Evolutionary conservation across 2,888 invertebrate species (phyloP), one percentile per base, ranked within the genome.

Genomic region (Cephus nigrinus): DNA sequence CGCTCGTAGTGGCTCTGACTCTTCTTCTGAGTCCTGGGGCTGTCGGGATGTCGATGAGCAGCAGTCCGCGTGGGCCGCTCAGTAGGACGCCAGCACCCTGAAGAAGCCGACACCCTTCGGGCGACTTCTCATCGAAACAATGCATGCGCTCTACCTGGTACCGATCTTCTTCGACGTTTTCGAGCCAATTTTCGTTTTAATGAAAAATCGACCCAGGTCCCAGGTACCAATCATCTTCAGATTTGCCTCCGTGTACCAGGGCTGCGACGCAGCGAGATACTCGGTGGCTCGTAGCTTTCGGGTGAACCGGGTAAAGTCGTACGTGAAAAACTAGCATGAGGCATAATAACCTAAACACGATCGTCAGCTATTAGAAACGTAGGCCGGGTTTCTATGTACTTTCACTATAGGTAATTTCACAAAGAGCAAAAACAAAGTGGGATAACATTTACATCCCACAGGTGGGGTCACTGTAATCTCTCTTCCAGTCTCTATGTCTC

Each of bases 31-130:
- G 89, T 87, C 87, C 88, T 69, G 85, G 85, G 88, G 88, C 88
- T 86, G 86, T 87, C 86, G 85, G 86, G 87, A 87, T 85, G 90
- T 88, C 88, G 89, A 89, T 89, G 89, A 88, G 88, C 88, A 84
- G 89, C 88, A 88, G 87, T 88, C 87, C 86, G 90, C 90, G 90
- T 90, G 89, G 91, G 90, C 89, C 88, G 90, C 89, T 86, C 90
- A 86, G 91, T 91, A 91, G 91, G 90, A 90, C 88, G 84, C 86
- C 87, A 82, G 87, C 90, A 90, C 89, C 90, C 91, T 90, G 91
- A 91, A 90, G 90, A 90, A 90, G 91, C 90, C 84, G 86, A 85
- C 86, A 84, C 86, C 87, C 90, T 87, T 86, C 86, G 86, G 90
- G 88, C 90, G 88, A 87, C 84, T 84, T 84, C 82, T 80, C 79